phyloP scores from a whole-genome alignment of 1,140 invertebrate genomes.

The Zaprionus inermis region DNA sequence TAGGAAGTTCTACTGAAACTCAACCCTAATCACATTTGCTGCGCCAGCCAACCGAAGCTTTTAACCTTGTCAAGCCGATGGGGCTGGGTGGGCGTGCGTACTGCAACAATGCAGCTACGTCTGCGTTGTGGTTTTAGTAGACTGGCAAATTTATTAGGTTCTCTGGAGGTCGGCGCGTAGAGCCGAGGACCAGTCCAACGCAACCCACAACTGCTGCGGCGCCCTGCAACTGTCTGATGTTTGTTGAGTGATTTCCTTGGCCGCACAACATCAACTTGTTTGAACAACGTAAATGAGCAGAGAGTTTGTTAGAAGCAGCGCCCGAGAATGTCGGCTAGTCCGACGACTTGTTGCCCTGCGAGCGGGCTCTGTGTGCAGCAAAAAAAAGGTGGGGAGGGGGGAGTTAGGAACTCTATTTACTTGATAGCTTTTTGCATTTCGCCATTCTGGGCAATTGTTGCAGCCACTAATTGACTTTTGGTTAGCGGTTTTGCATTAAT shows the following conservation, averaged over 20 bases:
- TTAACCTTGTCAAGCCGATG: slow-evolving; percentile 44
- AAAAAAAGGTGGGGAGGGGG: neutral
- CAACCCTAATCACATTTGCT: slow-evolving; percentile 57
- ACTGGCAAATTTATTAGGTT: slow-evolving; percentile 66
- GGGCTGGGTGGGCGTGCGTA: neutral
- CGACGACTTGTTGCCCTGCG: slow-evolving; percentile 20
- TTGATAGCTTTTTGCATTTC: slow-evolving; percentile 24
- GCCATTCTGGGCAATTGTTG: slow-evolving; percentile 20
- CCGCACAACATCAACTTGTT: slow-evolving; percentile 48
- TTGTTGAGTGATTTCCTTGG: slow-evolving; percentile 70
- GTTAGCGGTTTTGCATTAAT: slow-evolving; percentile 8
- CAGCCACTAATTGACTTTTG: slow-evolving; percentile 35
- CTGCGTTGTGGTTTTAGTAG: slow-evolving; percentile 41
- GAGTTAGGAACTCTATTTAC: slow-evolving; percentile 17
- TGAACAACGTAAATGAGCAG: slow-evolving; percentile 50
- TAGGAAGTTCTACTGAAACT: slow-evolving; percentile 21
- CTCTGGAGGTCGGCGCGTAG: slow-evolving; percentile 15
- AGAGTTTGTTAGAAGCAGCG: slow-evolving; percentile 22
- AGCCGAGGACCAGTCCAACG: neutral
- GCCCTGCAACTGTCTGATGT: slow-evolving; percentile 34
- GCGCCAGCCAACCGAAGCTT: slow-evolving; percentile 20
- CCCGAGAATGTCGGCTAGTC: neutral
- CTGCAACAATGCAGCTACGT: slow-evolving; percentile 49
- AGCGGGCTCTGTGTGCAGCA: neutral
- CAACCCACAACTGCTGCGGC: slow-evolving; percentile 1